Evolutionary conservation across 2,113 vertebrate species (phyloP).

Genomic region (Rhea pennata): DNA sequence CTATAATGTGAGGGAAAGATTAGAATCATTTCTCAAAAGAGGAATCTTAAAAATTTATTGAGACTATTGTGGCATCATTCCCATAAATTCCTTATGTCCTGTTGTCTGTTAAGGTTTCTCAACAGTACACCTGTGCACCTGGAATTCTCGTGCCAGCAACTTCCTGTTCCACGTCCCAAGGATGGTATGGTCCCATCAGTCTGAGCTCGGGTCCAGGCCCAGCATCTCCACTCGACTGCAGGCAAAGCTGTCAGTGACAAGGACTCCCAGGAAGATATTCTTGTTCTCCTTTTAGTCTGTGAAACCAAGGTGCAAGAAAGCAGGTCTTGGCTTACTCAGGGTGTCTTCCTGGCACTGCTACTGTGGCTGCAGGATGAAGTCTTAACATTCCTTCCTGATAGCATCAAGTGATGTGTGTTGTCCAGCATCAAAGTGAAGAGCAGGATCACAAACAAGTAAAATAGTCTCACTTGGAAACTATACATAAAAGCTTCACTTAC

Average conservation of each 20-base stretch:
- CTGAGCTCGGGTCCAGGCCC: background rate
- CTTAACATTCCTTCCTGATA: fast-evolving
- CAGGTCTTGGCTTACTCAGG: background rate
- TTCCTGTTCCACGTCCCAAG: background rate
- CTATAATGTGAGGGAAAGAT: background rate
- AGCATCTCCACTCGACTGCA: background rate
- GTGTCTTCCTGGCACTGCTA: background rate
- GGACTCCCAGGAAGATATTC: background rate
- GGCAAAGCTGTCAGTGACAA: background rate
- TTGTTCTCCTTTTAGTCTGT: background rate
- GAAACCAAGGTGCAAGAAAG: background rate
- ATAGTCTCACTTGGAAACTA: background rate
- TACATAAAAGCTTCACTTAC: no score
- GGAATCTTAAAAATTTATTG: background rate
- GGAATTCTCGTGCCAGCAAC: background rate
- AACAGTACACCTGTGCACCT: background rate
- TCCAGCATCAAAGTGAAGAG: background rate
- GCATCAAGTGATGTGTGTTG: background rate
- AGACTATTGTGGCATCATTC: background rate
- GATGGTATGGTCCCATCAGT: background rate
- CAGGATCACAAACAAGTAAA: background rate
- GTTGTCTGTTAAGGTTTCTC: background rate
- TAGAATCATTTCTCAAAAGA: background rate
- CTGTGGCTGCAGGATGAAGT: background rate
- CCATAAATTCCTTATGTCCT: background rate